A percentile compares a stretch with the other conserved stretches of the same genome.
These are phyloP conservation scores for Virgularia gustaviana DNA, from an alignment of 92 coral and sea anemone species.

Conservation along the genomic window DNA sequence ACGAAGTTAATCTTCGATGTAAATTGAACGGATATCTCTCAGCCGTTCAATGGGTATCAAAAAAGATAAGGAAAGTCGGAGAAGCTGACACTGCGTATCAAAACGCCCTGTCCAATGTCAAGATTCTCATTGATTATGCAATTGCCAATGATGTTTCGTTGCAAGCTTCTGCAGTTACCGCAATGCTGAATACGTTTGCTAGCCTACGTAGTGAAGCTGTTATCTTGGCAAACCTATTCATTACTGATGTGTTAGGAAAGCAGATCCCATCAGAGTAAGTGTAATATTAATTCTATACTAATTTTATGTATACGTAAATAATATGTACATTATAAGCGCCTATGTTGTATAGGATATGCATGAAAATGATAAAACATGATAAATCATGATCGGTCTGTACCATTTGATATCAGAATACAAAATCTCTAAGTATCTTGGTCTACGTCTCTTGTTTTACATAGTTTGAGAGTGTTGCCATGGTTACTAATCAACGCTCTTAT, in stretches of 20 bases:
- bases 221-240: neutral
- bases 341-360: too few relatives aligned
- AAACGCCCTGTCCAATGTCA: neutral
- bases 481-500: too few relatives aligned
- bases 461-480: too few relatives aligned
- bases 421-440: too few relatives aligned
- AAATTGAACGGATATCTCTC: neutral
- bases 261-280: neutral
- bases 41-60: neutral
- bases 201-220: neutral
- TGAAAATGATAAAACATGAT: too few relatives aligned
- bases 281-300: neutral
- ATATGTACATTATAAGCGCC: neutral
- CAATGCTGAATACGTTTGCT: constrained; percentile 4
- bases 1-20: constrained; percentile 28
- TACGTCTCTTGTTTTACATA: too few relatives aligned
- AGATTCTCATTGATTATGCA: constrained; percentile 4
- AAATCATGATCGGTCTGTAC: too few relatives aligned
- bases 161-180: neutral
- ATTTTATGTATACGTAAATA: neutral
- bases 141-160: constrained; percentile 13
- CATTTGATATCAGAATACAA: too few relatives aligned
- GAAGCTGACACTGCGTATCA: neutral
- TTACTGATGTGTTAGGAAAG: constrained; percentile 2
- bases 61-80: neutral